Evolutionary conservation across 2,113 vertebrate species (phyloP), one percentile per base, ranked within the genome.

Genomic region (Silurus asotus): DNA sequence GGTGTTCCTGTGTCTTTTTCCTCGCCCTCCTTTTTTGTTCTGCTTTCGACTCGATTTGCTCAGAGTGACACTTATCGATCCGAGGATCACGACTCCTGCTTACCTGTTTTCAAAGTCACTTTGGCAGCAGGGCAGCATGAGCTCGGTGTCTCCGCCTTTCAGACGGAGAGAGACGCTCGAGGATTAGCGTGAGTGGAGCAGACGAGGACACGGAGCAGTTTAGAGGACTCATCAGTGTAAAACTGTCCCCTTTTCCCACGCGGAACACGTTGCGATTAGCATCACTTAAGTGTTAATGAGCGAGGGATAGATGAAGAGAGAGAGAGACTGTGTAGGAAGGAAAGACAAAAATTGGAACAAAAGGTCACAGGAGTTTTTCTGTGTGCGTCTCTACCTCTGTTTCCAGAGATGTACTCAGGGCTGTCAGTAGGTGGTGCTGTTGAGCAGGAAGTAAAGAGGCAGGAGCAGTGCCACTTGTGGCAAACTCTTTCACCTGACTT

Each of bases 401-500:
- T 37, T 37, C 2, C 25, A 95, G 94, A 94, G 84, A 86, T 94
- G 2, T 94, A 96, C 69, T 95, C 95, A n/a, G 94, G 94, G 0
- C 94, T 96, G 92, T 92, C 95, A 0, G 95, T 94, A 28, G 96
- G 96, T 72, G 96, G 95, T 25, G 94, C 95, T 6, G 83, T 89
- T 65, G 95, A 95, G 28, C 94, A 92, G 0, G 95, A 95, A 84
- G 94, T 96, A 84, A 91, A 96, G 93, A 96, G 96, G 88, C 94
- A 96, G 0, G 94, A 96, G 20, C 92, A 95, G 53, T 94, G 95
- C 55, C 94, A 97, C 88, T 94, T 97, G 89, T 98, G 97, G 97
- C 96, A 96, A 93, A 97, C 94, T 88, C 95, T 93, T 86, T 93
- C 91, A 0, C 92, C 95, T 58, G 96, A 96, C 93, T 98, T 99